These are phyloP conservation scores for Diadumene lineata DNA, from an alignment of 92 coral and sea anemone species.

Conservation along the genomic window DNA sequence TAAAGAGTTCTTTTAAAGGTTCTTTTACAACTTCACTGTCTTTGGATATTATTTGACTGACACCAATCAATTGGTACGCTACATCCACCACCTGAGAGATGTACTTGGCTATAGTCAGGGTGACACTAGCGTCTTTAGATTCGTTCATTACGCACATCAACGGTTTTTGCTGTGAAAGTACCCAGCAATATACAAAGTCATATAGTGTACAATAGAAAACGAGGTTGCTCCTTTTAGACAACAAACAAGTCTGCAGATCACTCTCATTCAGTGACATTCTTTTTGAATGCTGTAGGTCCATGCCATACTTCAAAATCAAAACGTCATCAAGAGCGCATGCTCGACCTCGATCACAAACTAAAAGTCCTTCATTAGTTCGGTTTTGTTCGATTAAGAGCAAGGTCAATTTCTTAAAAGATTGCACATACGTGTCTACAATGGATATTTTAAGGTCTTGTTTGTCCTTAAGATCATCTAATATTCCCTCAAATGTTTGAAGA, in stretches of 20 bases:
- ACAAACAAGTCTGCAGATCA: not conserved
- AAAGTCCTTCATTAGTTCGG: not conserved
- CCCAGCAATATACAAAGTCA: not conserved
- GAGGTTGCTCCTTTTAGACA: not conserved
- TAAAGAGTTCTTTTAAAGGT: slow-evolving; percentile 10
- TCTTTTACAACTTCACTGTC: slow-evolving; percentile 6
- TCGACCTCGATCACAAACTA: slow-evolving; percentile 22
- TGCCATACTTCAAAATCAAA: not conserved
- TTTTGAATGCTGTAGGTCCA: not conserved
- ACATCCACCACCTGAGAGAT: not conserved
- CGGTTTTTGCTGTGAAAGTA: not conserved
- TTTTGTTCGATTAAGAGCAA: not conserved
- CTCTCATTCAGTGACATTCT: not conserved
- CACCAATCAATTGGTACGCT: not conserved
- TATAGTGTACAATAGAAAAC: not conserved
- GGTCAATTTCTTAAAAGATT: not conserved
- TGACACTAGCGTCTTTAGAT: not conserved
- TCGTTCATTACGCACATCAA: not conserved
- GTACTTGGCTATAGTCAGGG: not conserved
- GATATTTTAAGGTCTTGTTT: slow-evolving; percentile 6
- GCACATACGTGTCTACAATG: slow-evolving; percentile 4
- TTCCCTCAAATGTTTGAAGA: not conserved
- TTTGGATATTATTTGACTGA: not conserved
- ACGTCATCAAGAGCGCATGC: slow-evolving; percentile 13
- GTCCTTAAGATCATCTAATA: not conserved